A percentile compares a stretch with the other conserved stretches of the same genome.
These are phyloP conservation scores for Phalera bucephala DNA, from an alignment of 2,888 invertebrate genomes.

Conservation along the genomic window DNA sequence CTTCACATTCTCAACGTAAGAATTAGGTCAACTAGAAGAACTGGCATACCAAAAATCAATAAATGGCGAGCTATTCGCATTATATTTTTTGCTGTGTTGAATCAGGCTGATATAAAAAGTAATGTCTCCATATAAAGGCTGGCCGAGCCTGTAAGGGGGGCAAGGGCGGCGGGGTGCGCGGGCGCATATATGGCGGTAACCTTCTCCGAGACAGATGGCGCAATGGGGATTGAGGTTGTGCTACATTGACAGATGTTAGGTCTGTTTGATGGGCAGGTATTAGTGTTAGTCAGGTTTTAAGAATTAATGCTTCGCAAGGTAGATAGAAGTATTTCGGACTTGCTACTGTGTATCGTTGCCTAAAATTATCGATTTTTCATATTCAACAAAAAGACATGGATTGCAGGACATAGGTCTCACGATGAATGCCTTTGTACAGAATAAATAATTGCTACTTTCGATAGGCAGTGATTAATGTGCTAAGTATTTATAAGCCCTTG, in stretches of 20 bases:
- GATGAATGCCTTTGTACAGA: too few relatives aligned
- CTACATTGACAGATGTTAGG: conserved; percentile 19
- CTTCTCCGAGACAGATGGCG: conserved; percentile 27
- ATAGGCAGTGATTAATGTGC: too few relatives aligned
- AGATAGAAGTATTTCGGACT: too few relatives aligned
- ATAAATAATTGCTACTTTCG: too few relatives aligned
- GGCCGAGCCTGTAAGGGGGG: conserved; percentile 22
- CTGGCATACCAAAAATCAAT: conserved; percentile 7
- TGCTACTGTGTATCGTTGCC: too few relatives aligned
- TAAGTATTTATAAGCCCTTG: too few relatives aligned
- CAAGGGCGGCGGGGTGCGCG: conserved; percentile 36
- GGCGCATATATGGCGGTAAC: conserved; percentile 24
- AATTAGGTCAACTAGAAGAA: conserved; percentile 21
- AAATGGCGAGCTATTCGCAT: conserved; percentile 9
- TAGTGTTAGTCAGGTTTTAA: conserved; percentile 9
- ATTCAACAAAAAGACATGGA: too few relatives aligned
- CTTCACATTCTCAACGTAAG: conserved; percentile 13
- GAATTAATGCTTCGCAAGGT: too few relatives aligned
- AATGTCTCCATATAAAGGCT: conserved; percentile 30
- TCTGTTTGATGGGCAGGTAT: conserved; percentile 4
- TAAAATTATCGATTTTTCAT: too few relatives aligned
- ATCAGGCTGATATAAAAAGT: conserved; percentile 18
- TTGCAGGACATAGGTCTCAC: too few relatives aligned
- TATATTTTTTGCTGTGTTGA: conserved; percentile 10
- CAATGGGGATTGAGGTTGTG: conserved; percentile 17